phyloP scores from a whole-genome alignment of 2,797 vertebrate genomes.

The Peromyscus eremicus region DNA sequence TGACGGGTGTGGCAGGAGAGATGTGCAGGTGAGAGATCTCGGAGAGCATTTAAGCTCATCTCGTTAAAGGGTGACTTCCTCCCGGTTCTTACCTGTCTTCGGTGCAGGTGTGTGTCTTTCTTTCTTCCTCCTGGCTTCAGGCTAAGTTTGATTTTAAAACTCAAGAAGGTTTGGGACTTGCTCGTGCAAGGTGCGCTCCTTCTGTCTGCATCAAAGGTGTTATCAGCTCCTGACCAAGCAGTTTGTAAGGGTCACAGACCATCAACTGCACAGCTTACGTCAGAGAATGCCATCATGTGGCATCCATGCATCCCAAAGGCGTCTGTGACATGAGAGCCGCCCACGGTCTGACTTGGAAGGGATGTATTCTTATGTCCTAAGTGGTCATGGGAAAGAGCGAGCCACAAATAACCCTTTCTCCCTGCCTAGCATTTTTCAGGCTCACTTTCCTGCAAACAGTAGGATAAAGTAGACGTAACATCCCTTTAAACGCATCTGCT shows the following conservation, averaged over 20 bases:
- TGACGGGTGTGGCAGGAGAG: no score
- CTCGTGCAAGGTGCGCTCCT: not conserved
- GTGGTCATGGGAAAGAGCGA: not conserved
- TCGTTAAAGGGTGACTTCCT: not conserved
- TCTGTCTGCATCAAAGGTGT: not conserved
- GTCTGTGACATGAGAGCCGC: not conserved
- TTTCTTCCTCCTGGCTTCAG: not conserved
- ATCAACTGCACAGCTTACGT: not conserved
- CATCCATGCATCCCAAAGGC: no score
- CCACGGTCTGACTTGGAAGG: not conserved
- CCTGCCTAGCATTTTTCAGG: not conserved
- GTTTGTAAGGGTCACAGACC: not conserved
- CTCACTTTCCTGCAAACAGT: not conserved
- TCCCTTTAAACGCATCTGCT: not conserved
- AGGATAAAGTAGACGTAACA: not conserved
- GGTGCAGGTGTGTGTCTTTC: not conserved
- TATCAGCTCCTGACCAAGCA: not conserved
- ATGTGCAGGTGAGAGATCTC: not conserved
- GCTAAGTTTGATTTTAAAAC: not conserved
- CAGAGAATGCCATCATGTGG: not conserved
- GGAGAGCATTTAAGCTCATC: no score
- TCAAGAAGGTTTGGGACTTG: not conserved
- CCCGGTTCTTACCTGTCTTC: not conserved
- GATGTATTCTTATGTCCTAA: not conserved
- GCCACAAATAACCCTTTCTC: not conserved